These are phyloP conservation scores for Drosophila neonasuta DNA, from an alignment of 2,888 invertebrate species.

Conservation along the genomic window DNA sequence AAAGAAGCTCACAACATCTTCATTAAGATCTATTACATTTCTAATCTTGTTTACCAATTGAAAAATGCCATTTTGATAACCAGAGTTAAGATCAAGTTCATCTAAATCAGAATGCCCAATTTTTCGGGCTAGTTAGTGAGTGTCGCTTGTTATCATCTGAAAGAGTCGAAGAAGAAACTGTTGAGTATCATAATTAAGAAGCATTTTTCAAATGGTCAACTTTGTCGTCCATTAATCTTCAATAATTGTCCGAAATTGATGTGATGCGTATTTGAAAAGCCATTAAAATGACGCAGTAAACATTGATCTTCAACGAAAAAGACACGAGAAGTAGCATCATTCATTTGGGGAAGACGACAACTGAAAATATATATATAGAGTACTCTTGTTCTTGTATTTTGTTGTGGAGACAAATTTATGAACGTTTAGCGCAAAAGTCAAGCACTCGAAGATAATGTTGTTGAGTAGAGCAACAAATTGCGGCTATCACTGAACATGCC, in stretches of 20 bases:
- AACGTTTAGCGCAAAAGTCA: constrained; percentile 79
- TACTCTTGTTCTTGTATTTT: constrained; percentile 27
- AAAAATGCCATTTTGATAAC: constrained; percentile 3
- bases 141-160: constrained; percentile 37
- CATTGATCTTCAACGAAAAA: constrained; percentile 39
- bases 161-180: constrained; percentile 40
- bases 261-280: constrained; percentile 74
- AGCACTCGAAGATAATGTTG: constrained; percentile 73
- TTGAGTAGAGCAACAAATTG: constrained; percentile 76
- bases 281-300: constrained; percentile 62
- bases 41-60: neutral
- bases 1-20: neutral
- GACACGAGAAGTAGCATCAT: constrained; percentile 43
- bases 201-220: constrained; percentile 49
- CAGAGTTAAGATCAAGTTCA: constrained; percentile 21
- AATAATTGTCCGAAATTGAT: constrained; percentile 76
- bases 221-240: constrained; percentile 71
- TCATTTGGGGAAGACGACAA: constrained; percentile 51
- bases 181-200: constrained; percentile 58
- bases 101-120: constrained; percentile 40
- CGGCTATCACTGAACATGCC: constrained; percentile 72
- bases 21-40: neutral
- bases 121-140: constrained; percentile 46
- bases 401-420: constrained; percentile 78
- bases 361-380: constrained; percentile 33